Percentiles rank a stretch among this genome's conserved stretches.
phyloP scores from a whole-genome alignment of 2,797 vertebrate genomes.

The Cottoperca gobio region DNA sequence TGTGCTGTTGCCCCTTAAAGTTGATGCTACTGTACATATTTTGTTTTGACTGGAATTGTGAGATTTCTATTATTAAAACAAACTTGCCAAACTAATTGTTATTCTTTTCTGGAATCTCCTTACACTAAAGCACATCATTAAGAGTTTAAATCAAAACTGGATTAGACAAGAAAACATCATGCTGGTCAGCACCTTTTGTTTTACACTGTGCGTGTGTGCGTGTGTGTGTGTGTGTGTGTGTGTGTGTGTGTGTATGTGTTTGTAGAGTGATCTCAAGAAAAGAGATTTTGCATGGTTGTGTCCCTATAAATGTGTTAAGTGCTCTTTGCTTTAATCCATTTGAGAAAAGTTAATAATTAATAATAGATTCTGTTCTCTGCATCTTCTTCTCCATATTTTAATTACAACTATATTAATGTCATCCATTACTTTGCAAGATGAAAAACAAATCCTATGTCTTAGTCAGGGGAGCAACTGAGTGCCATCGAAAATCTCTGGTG shows the following conservation, averaged over 20 bases:
- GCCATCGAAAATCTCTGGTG: neutral
- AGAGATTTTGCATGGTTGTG: neutral
- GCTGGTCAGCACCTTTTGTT: constrained; percentile 4
- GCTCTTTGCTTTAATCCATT: constrained; percentile 12
- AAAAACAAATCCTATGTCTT: constrained; percentile 23
- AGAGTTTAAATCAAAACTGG: constrained; percentile 29
- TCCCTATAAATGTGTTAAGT: neutral
- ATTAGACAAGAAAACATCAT: constrained; percentile 27
- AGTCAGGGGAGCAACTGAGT: neutral
- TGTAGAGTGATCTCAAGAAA: too few relatives aligned
- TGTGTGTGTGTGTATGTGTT: too few relatives aligned
- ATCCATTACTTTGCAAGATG: constrained; percentile 12
- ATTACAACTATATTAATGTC: neutral
- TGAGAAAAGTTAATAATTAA: neutral
- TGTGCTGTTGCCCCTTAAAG: neutral
- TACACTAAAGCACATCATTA: constrained; percentile 13
- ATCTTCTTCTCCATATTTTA: constrained; percentile 13
- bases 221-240: too few relatives aligned
- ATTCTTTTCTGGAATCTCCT: constrained; percentile 4
- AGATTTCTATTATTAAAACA: neutral
- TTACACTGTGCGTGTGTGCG: too few relatives aligned
- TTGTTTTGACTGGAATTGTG: neutral
- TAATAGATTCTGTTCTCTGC: neutral
- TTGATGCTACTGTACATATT: neutral
- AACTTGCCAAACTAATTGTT: neutral